phyloP scores from a whole-genome alignment of 2,113 vertebrate species.

The Cygnus buccinator region DNA sequence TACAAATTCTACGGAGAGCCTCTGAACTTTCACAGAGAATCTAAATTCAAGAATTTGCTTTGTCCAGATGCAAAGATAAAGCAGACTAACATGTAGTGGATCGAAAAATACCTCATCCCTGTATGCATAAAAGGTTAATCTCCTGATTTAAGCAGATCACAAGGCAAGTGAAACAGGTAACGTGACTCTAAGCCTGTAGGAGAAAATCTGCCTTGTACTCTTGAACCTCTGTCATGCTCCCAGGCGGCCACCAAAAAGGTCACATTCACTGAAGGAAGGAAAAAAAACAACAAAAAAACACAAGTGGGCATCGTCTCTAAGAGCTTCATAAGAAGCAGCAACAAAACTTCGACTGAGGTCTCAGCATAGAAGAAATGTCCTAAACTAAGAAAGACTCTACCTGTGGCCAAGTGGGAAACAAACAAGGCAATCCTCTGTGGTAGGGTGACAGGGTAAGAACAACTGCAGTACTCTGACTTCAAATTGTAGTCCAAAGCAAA shows the following conservation, averaged over 20 bases:
- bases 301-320: background rate
- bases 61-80: slow-evolving; percentile 32
- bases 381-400: background rate
- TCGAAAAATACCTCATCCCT: slow-evolving; percentile 1
- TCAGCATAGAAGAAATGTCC: background rate
- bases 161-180: slow-evolving; percentile 29
- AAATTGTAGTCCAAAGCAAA: background rate
- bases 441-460: background rate
- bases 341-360: background rate
- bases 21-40: background rate
- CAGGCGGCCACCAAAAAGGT: background rate
- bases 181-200: background rate
- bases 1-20: background rate
- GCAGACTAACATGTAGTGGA: background rate
- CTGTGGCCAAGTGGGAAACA: background rate
- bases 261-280: background rate
- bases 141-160: slow-evolving; percentile 40
- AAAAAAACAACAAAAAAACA: background rate
- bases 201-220: slow-evolving; percentile 38
- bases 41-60: slow-evolving; percentile 8
- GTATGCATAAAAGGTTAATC: background rate
- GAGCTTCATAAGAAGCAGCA: background rate
- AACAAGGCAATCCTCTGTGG: background rate
- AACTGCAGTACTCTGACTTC: fast-evolving
- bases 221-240: background rate